phyloP scores from a whole-genome alignment of 2,113 vertebrate genomes.

The Aptenodytes patagonicus region DNA sequence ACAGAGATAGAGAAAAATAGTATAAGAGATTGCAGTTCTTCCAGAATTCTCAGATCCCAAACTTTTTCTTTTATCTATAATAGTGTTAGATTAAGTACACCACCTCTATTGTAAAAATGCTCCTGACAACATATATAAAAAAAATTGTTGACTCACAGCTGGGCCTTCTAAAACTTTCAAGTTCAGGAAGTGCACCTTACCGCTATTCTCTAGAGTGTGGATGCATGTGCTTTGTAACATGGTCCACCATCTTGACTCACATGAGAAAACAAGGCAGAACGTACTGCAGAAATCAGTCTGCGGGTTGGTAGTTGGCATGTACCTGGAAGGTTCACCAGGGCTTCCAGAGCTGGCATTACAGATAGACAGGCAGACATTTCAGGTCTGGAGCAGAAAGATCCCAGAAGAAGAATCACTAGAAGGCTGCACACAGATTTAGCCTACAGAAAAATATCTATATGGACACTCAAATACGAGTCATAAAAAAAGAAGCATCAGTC shows the following conservation, averaged over 20 bases:
- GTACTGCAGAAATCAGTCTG: neutral
- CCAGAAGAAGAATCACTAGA: neutral
- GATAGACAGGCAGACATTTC: neutral
- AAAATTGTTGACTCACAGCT: neutral
- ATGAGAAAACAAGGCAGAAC: accelerated
- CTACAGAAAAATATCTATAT: neutral
- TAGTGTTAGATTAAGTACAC: neutral
- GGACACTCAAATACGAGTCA: neutral
- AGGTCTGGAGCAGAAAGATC: neutral
- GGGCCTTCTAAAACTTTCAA: neutral
- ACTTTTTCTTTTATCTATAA: neutral
- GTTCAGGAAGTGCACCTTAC: neutral
- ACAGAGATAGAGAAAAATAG: neutral
- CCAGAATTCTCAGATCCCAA: neutral
- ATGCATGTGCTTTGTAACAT: accelerated
- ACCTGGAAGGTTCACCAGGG: neutral
- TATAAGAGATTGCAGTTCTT: neutral
- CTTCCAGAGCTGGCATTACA: neutral
- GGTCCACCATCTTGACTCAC: neutral
- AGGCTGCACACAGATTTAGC: neutral
- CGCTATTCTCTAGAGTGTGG: neutral
- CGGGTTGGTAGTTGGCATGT: neutral
- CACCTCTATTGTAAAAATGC: neutral
- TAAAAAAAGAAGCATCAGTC: neutral
- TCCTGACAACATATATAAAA: neutral